These are phyloP conservation scores for Chinchilla lanigera DNA, from an alignment of 2,113 vertebrate genomes.

Conservation along the genomic window DNA sequence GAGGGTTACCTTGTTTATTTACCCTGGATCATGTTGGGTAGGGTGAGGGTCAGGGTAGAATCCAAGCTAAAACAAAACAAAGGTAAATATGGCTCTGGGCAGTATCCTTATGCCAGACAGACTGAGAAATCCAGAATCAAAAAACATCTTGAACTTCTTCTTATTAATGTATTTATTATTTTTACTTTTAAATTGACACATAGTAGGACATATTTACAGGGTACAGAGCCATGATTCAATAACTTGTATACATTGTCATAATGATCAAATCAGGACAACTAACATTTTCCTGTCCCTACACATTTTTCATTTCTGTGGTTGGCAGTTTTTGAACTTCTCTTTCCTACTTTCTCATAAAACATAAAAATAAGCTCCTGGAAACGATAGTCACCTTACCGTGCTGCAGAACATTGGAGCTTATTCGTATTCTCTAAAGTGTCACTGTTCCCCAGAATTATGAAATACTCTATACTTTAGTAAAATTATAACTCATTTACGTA, in stretches of 20 bases:
- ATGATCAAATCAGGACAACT: background rate
- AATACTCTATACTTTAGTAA: background rate
- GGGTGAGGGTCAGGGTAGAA: background rate
- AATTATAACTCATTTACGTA: background rate
- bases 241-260: background rate
- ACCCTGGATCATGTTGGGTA: accelerated
- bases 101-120: background rate
- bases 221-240: background rate
- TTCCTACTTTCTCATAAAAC: background rate
- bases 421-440: background rate
- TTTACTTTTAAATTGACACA: background rate
- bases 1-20: background rate
- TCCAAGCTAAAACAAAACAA: background rate
- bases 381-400: background rate
- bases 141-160: background rate
- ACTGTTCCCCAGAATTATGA: background rate
- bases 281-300: background rate
- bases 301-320: background rate
- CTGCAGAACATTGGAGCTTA: background rate
- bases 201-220: background rate
- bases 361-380: background rate
- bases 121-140: background rate
- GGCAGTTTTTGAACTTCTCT: background rate
- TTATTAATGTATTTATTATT: background rate
- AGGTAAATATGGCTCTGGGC: background rate